phyloP scores from a whole-genome alignment of 2,888 invertebrate species.

The Antheraea yamamai region DNA sequence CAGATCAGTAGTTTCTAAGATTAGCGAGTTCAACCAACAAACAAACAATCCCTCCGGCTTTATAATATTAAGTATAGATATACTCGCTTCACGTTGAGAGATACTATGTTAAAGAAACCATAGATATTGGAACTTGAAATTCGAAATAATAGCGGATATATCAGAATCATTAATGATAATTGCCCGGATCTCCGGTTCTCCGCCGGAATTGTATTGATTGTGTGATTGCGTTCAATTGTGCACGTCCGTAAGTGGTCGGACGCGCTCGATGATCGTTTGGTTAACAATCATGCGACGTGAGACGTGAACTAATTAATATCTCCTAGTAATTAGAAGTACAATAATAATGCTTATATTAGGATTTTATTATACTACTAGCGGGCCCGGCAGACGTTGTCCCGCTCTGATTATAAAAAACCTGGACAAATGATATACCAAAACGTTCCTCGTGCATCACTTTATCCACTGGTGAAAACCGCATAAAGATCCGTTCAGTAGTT shows the following conservation, averaged over 20 bases:
- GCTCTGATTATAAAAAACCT: too few relatives aligned
- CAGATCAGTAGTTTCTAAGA: too few relatives aligned
- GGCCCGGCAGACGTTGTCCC: too few relatives aligned
- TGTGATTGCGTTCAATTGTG: constrained; percentile 27
- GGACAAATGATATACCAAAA: too few relatives aligned
- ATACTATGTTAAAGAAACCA: not conserved
- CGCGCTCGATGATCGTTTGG: constrained; percentile 30
- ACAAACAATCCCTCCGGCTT: too few relatives aligned
- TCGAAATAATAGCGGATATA: constrained; percentile 7
- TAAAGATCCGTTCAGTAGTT: too few relatives aligned
- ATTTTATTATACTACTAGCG: not conserved
- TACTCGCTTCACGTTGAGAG: too few relatives aligned
- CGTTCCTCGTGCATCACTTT: too few relatives aligned
- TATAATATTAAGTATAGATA: not conserved
- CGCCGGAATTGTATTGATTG: constrained; percentile 28
- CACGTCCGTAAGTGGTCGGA: constrained; percentile 19
- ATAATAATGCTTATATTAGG: not conserved
- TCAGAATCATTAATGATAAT: constrained; percentile 9
- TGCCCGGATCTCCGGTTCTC: constrained; percentile 6
- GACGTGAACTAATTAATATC: constrained; percentile 11
- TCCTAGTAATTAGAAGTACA: not conserved
- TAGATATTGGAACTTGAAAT: not conserved
- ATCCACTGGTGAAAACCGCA: too few relatives aligned
- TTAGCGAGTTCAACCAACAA: too few relatives aligned
- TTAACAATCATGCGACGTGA: constrained; percentile 27